Evolutionary conservation across 1,140 invertebrate species (phyloP).

Genomic region (Schlechtendalia chinensis): DNA sequence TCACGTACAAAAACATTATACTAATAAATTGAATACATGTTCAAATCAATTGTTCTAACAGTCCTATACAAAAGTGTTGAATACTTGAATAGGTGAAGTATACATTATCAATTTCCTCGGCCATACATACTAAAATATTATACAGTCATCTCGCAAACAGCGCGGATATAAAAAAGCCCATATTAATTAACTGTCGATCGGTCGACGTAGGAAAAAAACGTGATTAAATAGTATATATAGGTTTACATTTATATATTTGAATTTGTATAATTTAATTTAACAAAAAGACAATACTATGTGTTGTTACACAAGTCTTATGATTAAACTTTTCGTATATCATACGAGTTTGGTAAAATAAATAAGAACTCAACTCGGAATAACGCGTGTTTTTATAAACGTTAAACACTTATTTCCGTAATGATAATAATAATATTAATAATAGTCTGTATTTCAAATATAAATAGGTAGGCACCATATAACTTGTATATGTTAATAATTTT

Average conservation of each 20-base stretch:
- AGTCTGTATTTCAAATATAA: no score
- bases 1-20: not conserved
- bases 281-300: not conserved
- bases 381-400: no score
- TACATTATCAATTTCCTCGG: not conserved
- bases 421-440: no score
- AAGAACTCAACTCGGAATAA: no score
- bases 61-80: conserved; percentile 8
- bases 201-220: not conserved
- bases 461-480: no score
- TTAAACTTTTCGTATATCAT: no score
- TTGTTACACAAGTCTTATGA: no score
- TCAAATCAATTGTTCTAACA: conserved; percentile 14
- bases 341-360: no score
- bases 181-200: conserved; percentile 17
- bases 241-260: not conserved
- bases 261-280: not conserved
- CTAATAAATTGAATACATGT: conserved; percentile 6
- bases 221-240: not conserved
- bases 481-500: no score
- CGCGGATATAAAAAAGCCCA: not conserved
- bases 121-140: not conserved
- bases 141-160: conserved; percentile 3
- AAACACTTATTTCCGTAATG: no score
- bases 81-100: not conserved